Base-by-base conservation (phyloP, 2,888 invertebrate species). In the Torymus texanus region DNA sequence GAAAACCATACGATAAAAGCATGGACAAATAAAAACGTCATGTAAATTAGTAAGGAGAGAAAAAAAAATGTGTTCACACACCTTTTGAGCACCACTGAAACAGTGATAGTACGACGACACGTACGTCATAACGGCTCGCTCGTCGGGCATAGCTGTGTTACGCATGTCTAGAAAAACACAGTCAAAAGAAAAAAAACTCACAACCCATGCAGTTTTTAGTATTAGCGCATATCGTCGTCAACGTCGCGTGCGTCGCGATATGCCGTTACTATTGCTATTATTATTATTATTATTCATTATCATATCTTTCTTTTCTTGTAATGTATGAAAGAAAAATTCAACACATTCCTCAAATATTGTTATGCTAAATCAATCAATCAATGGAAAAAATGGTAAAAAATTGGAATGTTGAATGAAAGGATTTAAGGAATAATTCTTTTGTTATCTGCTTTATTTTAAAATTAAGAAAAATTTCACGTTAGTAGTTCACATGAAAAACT, bases 21-120 rank as follows among this genome's bases (percentile, higher is more conserved):
- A 66, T 65, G 61, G 51, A 21, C 21, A 67, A 62, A 12, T 16
- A 62, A 66, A 82, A 61, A 77, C 71, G 65, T 55, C 41, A 41
- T 41, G 63, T 58, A 21, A 74, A 66, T 73, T 67, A 75, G 76
- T 66, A 76, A 59, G 77, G 82, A 67, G 41, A 63, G 77, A 83
- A 65, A 53, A 63, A 56, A 83, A 82, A 82, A 16, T 21, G 66
- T 73, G 61, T 80, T 58, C 68, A 90, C 90, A 89, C 89, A 99
- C 99, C 98, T 99, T 98, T 94, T 99, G 98, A 89, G 98, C 98
- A 91, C 99, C 99, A 92, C 98, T 97, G 95, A 99, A 99, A 93
- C 98, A 98, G 94, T 99, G 99, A 94, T 99, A 99, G 94, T 99
- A 99, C 87, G 98, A 98, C 83, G 99, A 99, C 88, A 99, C 98